Conservation (phyloP, 1,140 invertebrate genomes). For the Drosophila sp. region DNA sequence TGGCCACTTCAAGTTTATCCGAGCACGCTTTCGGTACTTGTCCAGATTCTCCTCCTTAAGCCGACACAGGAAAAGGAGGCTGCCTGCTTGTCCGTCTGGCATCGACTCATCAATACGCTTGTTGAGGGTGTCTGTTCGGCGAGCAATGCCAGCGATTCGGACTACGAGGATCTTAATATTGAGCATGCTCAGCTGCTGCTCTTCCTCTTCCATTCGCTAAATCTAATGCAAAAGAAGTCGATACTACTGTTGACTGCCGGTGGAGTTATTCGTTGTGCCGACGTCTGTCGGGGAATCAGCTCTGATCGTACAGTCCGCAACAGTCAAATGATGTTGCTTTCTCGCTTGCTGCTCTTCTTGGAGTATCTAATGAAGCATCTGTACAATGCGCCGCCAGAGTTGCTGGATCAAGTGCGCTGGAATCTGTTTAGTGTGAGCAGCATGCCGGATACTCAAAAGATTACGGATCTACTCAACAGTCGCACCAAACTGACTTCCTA, state of each 20-base stretch:
- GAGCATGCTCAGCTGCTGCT: slow-evolving; percentile 97
- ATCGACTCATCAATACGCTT: slow-evolving; percentile 93
- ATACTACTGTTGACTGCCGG: slow-evolving; percentile 93
- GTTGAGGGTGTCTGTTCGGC: slow-evolving; percentile 89
- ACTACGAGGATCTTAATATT: slow-evolving; percentile 93
- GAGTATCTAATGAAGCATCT: slow-evolving; percentile 98
- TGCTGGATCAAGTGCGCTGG: slow-evolving; percentile 90
- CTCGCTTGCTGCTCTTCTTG: slow-evolving; percentile 93
- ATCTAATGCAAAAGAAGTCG: slow-evolving; percentile 98
- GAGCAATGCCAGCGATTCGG: slow-evolving; percentile 52
- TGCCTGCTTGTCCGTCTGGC: slow-evolving; percentile 95
- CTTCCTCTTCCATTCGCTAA: slow-evolving; percentile 97
- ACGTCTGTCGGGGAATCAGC: slow-evolving; percentile 86
- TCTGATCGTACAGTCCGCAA: slow-evolving; percentile 85
- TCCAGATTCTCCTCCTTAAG: slow-evolving; percentile 90
- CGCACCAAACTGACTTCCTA: slow-evolving; percentile 78
- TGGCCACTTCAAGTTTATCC: slow-evolving; percentile 95
- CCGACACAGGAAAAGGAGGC: slow-evolving; percentile 94
- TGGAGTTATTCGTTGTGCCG: slow-evolving; percentile 88
- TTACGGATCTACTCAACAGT: slow-evolving; percentile 71
- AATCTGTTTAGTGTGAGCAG: slow-evolving; percentile 83
- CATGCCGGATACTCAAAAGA: slow-evolving; percentile 75
- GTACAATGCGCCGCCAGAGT: slow-evolving; percentile 92
- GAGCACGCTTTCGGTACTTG: slow-evolving; percentile 91
- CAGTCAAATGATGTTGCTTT: slow-evolving; percentile 92